A percentile compares a stretch with the other conserved stretches of the same genome.
Conservation (phyloP, 2,888 invertebrate species). For the Drosophila picticornis region DNA sequence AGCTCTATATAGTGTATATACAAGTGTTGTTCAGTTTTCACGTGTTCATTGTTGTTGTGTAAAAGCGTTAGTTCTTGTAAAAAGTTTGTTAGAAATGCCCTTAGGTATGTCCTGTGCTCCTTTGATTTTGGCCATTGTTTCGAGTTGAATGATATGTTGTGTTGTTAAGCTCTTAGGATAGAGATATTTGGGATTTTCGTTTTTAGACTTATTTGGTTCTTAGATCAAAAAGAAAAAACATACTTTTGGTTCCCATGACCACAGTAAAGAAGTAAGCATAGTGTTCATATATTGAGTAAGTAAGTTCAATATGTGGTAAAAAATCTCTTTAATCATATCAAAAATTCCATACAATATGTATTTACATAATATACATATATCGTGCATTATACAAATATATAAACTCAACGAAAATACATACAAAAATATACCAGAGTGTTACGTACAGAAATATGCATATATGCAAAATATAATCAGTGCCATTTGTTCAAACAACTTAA, state of each 20-base stretch:
- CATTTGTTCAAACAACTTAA: slow-evolving; percentile 68
- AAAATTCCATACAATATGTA: slow-evolving; percentile 74
- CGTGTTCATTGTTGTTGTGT: slow-evolving; percentile 38
- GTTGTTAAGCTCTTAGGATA: slow-evolving; percentile 70
- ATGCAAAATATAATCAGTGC: slow-evolving; percentile 73
- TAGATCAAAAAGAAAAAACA: slow-evolving; percentile 26
- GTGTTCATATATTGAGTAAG: slow-evolving; percentile 39
- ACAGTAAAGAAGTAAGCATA: slow-evolving; percentile 51
- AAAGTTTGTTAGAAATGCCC: slow-evolving; percentile 74
- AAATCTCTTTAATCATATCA: slow-evolving; percentile 68
- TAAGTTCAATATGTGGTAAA: slow-evolving; percentile 46
- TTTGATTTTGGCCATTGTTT: slow-evolving; percentile 60
- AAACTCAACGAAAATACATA: slow-evolving; percentile 45
- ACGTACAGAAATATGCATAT: slow-evolving; percentile 62
- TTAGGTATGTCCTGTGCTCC: slow-evolving; percentile 55
- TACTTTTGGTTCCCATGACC: slow-evolving; percentile 62
- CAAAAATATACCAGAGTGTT: slow-evolving; percentile 58
- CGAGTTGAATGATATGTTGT: slow-evolving; percentile 47
- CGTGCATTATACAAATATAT: slow-evolving; percentile 57
- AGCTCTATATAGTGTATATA: slow-evolving; percentile 67
- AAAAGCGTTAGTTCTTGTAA: slow-evolving; percentile 65
- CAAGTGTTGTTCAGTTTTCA: slow-evolving; percentile 49
- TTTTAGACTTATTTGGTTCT: slow-evolving; percentile 34
- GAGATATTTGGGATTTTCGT: slow-evolving; percentile 27
- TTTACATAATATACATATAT: slow-evolving; percentile 56